Evolutionary conservation across 2,797 vertebrate genomes (phyloP), one percentile per base, ranked within the genome.

Genomic region (Nyctalus aviator): DNA sequence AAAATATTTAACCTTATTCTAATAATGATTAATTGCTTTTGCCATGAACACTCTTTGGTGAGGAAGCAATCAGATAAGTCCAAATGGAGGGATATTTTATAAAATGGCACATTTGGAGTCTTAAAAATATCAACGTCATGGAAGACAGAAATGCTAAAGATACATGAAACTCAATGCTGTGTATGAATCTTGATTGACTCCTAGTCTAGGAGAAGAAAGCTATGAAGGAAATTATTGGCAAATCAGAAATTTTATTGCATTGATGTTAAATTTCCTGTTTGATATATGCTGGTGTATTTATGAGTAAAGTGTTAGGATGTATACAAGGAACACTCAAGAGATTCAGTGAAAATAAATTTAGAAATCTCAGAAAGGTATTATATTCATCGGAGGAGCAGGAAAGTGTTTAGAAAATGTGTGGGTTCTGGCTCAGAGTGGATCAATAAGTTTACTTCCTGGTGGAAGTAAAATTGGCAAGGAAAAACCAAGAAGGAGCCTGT

Each of bases 41-140:
- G 77, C 53, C 55, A 93, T 53, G 68, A 84, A 94, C 20, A 64
- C 18, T n/a, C 8, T 82, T 15, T 78, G 4, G 37, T 95, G 15
- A 81, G 48, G 21, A 90, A 88, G 66, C 25, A 85, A 75, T 94
- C 18, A 94, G 90, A 89, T 35, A 92, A 93, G 91, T 92, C 27
- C 77, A 94, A 87, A 69, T 66, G 84, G 76, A 90, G 15, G 13
- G 21, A 18, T 59, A 75, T 93, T 92, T 83, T 75, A 23, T 92
- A 68, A 94, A 96, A 75, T 30, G 85, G 15, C n/a, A 85, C 17
- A 0, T 88, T 94, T 75, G 23, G 48, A 81, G 35, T 92, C 64
- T 77, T 91, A 59, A 62, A 79, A 83, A 62, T 35, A 68, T 21
- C 44, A 79, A 0, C n/a, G 21, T 89, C 30, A 9, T 62, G 8